A percentile compares a stretch with the other conserved stretches of the same genome.
phyloP scores from a whole-genome alignment of 2,888 invertebrate species.

The Vesta saturnalis region DNA sequence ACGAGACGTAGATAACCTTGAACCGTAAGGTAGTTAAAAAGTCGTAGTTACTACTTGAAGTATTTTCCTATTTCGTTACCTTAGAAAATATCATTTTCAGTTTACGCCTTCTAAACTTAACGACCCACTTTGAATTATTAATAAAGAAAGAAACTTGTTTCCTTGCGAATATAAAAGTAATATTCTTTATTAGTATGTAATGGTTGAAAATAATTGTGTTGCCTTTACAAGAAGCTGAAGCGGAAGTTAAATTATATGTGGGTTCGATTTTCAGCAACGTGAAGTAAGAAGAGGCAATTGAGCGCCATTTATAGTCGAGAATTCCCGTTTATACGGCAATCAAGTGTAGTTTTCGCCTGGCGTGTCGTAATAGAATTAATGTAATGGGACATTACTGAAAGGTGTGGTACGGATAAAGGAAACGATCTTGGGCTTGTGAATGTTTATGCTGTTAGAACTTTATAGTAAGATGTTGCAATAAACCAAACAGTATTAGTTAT shows the following conservation, averaged over 20 bases:
- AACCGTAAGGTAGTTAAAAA: background rate
- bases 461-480: slow-evolving; percentile 32
- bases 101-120: no score
- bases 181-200: no score
- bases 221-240: slow-evolving; percentile 27
- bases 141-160: no score
- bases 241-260: slow-evolving; percentile 48
- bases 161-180: no score
- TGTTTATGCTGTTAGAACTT: slow-evolving; percentile 37
- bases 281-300: slow-evolving; percentile 46
- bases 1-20: no score
- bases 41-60: no score
- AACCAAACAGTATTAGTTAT: slow-evolving; percentile 28
- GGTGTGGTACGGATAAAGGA: slow-evolving; percentile 52
- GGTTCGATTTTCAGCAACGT: slow-evolving; percentile 43
- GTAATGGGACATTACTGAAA: slow-evolving; percentile 55
- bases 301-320: slow-evolving; percentile 55
- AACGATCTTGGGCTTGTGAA: slow-evolving; percentile 48
- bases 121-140: no score
- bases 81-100: no score
- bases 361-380: slow-evolving; percentile 59
- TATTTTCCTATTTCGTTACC: no score
- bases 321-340: slow-evolving; percentile 58
- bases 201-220: slow-evolving; percentile 23
- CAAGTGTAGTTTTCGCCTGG: slow-evolving; percentile 58